Base-by-base conservation (phyloP, 2,888 invertebrate genomes). In the Serrognathus titanus region DNA sequence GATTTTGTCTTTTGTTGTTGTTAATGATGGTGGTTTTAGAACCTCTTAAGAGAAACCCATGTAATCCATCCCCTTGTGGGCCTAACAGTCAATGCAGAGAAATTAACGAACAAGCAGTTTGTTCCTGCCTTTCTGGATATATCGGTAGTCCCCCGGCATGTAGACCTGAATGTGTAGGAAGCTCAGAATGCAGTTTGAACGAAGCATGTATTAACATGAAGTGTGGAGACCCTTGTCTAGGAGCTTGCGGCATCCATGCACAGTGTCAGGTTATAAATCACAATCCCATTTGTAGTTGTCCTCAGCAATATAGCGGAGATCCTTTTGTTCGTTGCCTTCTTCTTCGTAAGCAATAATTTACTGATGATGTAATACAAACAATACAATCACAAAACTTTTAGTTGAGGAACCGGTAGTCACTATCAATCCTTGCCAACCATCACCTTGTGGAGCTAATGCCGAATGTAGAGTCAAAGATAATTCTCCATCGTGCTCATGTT, bases 401-500 rank as follows among this genome's bases (percentile, higher is more conserved):
- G 57, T 48, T 10, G 71, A 73, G 68, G 63, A 66, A 51, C 66
- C 69, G n/a, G 66, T 59, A 13, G 59, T 65, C 45, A 69, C 71
- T 47, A 66, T 63, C 52, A 66, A 81, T 62, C 85, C 85, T 4
- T 87, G 87, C 63, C 73, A 80, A 45, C 86, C 86, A 43, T 83
- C 84, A 10, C 87, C 87, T 5, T 86, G 86, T 69, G 85, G 85
- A 8, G 74, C 81, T 2, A 85, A 85, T 67, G 85, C 74, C 64
- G 78, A 74, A 69, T 92, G 91, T 69, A 84, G 84, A 71, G 82
- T 84, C 61, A 77, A 82, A 11, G 85, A 84, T 45, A 85, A 84
- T 40, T 79, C 84, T 39, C 88, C 89, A 0, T 85, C 88, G 3
- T 92, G 92, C 70, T 88, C 89, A 3, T 92, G 92, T 67, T 76